Conservation (phyloP, 2,797 vertebrate genomes). For the Alfaro cultratus region DNA sequence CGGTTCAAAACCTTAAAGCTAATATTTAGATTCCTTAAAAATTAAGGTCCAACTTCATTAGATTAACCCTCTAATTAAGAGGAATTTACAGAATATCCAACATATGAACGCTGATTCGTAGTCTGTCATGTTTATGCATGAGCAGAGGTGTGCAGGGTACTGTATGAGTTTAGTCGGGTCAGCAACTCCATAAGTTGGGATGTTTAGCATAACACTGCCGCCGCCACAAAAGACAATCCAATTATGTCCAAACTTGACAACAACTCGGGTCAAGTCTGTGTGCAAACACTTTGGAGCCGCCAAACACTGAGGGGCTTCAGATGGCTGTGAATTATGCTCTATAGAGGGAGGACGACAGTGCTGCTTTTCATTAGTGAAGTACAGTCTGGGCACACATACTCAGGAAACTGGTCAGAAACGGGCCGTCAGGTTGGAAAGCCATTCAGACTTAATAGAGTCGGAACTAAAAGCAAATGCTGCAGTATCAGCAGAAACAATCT, state of each 20-base stretch:
- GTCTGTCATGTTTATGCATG: not conserved
- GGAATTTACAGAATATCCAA: not conserved
- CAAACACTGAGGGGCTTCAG: slow-evolving; percentile 80
- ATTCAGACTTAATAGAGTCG: not conserved
- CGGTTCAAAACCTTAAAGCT: not conserved
- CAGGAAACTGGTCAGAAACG: slow-evolving; percentile 41
- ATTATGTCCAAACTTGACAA: slow-evolving; percentile 71
- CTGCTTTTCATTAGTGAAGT: slow-evolving; percentile 80
- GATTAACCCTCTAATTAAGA: not conserved
- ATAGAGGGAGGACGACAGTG: slow-evolving; percentile 69
- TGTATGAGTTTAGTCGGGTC: not conserved
- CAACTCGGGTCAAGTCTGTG: slow-evolving; percentile 46
- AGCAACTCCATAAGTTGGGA: not conserved
- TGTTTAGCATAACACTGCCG: slow-evolving; percentile 39
- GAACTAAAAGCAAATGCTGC: slow-evolving; percentile 8
- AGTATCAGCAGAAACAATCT: not conserved
- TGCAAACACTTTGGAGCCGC: slow-evolving; percentile 45
- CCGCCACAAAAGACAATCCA: slow-evolving; percentile 56
- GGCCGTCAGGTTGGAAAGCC: slow-evolving; percentile 27
- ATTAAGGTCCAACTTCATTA: not conserved
- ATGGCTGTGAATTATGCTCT: slow-evolving; percentile 71
- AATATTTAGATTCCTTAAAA: not conserved
- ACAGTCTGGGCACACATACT: slow-evolving; percentile 48
- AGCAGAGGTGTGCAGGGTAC: not conserved
- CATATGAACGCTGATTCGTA: not conserved